A percentile compares a stretch with the other conserved stretches of the same genome.
phyloP scores from a whole-genome alignment of 2,797 vertebrate species.

The Ispidina picta region DNA sequence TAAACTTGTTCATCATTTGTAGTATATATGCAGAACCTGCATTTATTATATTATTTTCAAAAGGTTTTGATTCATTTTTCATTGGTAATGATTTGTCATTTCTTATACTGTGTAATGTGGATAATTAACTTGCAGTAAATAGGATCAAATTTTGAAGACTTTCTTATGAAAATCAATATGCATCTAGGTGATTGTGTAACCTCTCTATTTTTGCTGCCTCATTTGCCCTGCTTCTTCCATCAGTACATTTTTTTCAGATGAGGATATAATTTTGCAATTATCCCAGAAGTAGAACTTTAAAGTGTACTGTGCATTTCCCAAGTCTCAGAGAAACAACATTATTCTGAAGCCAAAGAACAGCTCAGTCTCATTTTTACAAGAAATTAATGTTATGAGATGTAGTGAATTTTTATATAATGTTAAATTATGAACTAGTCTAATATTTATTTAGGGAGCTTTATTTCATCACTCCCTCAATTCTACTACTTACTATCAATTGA shows the following conservation, averaged over 20 bases:
- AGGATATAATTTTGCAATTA: background rate
- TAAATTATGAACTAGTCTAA: background rate
- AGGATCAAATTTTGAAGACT: conserved; percentile 6
- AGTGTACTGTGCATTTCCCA: background rate
- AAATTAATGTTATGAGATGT: too few species aligned
- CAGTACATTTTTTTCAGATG: background rate
- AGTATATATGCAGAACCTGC: background rate
- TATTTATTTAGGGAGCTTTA: background rate
- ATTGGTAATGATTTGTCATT: background rate
- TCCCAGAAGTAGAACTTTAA: background rate
- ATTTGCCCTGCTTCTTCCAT: background rate
- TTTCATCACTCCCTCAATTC: background rate
- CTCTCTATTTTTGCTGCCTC: background rate
- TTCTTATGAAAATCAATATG: background rate
- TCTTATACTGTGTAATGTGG: background rate
- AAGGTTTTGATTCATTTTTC: background rate
- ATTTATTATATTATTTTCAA: background rate
- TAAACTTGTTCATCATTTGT: background rate
- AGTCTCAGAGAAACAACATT: background rate
- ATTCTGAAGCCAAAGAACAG: background rate
- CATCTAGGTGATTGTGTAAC: background rate
- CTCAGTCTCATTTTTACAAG: background rate
- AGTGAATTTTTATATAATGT: background rate
- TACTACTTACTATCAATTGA: background rate
- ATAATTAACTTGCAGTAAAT: conserved; percentile 28